phyloP scores from a whole-genome alignment of 1,140 invertebrate genomes.

The Achroia grisella region DNA sequence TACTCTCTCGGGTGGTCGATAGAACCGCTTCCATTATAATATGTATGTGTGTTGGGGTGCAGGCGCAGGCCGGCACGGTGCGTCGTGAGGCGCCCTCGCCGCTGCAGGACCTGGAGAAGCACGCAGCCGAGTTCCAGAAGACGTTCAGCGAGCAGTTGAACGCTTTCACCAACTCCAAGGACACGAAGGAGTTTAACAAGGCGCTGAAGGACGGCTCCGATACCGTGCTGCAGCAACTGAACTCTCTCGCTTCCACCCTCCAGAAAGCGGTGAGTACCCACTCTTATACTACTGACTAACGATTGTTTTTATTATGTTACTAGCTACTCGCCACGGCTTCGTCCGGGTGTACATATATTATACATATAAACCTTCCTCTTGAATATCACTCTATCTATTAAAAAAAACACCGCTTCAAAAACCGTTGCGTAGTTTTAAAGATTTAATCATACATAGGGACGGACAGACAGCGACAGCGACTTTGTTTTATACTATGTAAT shows the following conservation, averaged over 20 bases:
- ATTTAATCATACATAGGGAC: too few species aligned
- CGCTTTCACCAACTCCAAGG: constrained; percentile 43
- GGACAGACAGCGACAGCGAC: too few species aligned
- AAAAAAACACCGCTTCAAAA: too few species aligned
- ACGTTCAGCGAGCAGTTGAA: constrained; percentile 46
- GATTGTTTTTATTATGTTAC: too few species aligned
- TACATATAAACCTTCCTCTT: too few species aligned
- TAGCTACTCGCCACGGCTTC: too few species aligned
- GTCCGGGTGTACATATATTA: too few species aligned
- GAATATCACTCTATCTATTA: too few species aligned
- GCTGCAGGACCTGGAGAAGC: constrained; percentile 43
- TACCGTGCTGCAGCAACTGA: constrained; percentile 44
- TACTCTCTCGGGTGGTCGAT: neutral
- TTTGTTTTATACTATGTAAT: too few species aligned
- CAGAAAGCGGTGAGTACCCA: constrained; percentile 40
- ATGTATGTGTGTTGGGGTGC: constrained; percentile 3
- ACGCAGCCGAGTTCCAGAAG: constrained; percentile 51
- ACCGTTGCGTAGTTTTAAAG: too few species aligned
- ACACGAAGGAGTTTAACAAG: constrained; percentile 50
- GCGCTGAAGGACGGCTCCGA: constrained; percentile 52
- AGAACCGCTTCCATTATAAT: neutral
- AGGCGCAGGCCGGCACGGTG: constrained; percentile 35
- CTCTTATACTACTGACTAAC: neutral
- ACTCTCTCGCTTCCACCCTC: constrained; percentile 34
- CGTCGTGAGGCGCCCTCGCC: constrained; percentile 41